Conservation (phyloP, 2,113 vertebrate species). For the Phycodurus eques region DNA sequence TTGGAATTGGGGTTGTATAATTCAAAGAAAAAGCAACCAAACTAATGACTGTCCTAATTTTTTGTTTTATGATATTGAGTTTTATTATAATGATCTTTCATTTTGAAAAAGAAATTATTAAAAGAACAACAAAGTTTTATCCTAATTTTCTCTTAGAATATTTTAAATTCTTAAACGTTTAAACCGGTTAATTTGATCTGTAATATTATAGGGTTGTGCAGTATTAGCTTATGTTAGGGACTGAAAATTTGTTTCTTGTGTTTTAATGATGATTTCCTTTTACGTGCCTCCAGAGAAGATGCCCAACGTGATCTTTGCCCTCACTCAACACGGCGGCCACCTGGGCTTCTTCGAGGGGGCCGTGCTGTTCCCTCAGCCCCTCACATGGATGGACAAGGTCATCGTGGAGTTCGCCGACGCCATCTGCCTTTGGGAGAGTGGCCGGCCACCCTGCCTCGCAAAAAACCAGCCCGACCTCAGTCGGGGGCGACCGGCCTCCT, state of each 20-base stretch:
- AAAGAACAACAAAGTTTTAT: no score
- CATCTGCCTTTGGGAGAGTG: constrained; percentile 95
- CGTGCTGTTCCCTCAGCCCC: constrained; percentile 91
- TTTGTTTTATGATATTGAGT: no score
- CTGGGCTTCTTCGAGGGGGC: constrained; percentile 97
- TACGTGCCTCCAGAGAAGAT: constrained; percentile 79
- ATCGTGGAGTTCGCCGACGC: constrained; percentile 90
- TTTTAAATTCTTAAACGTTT: no score
- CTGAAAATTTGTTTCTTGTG: background rate
- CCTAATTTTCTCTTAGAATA: no score
- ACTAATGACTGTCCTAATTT: no score
- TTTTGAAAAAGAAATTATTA: no score
- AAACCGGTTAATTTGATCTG: background rate
- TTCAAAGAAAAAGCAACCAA: no score
- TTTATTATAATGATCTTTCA: no score
- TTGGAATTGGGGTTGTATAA: no score
- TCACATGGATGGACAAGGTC: constrained; percentile 99
- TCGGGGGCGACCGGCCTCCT: no score
- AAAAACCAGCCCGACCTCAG: background rate
- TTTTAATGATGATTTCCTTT: constrained; percentile 55
- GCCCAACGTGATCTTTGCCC: constrained; percentile 89
- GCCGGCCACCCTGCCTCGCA: constrained; percentile 81
- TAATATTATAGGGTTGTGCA: background rate
- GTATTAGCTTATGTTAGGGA: background rate
- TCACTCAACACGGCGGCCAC: constrained; percentile 94